Base-by-base conservation (phyloP, 2,113 vertebrate genomes). In the Hemibates koningsi region DNA sequence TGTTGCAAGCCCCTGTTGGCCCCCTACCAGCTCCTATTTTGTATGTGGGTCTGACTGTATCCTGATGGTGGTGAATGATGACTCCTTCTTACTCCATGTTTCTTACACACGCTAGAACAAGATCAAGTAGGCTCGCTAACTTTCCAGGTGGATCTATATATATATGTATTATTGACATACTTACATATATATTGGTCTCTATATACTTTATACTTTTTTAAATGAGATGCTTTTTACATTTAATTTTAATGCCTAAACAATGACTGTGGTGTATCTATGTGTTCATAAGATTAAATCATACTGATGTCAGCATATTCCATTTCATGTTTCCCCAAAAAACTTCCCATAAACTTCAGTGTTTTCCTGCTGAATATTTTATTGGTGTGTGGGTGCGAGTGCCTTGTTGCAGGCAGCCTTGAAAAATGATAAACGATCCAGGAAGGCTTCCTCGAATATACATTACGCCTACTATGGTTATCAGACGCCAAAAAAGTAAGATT, bases 21-120 rank as follows among this genome's bases (percentile, higher is more conserved):
- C 88, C 92, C 93, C 85, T 83, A 90, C 92, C 90, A 91, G 91
- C 85, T 81, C 88, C 91, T 86, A 85, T 91, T 94, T 90, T 90
- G 91, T 87, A 91, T 85, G 90, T 88, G 71, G 86, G 78, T 93
- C 91, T 93, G 88, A 88, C 89, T 91, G 89, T 79, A 90, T 90
- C 78, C 84, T 85, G 78, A 71, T 80, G 85, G 85, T 89, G 88
- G 82, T 73, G 80, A 88, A 76, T 91, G 90, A 94, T 86, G 90
- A 92, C 85, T 92, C 84, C 87, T 76, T 85, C 87, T 76, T 85
- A 24, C 57, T 54, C 76, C 6, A 61, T 19, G 53, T 43, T 45
- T 85, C 79, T 76, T 66, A 82, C n/a, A 81, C 19, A 53, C 8
- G 38, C 43, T 19, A 63, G 61, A 86, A 66, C 68, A 71, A 78